Evolutionary conservation across 2,797 vertebrate genomes (phyloP).

Genomic region (Myoxocephalus aenaeus): DNA sequence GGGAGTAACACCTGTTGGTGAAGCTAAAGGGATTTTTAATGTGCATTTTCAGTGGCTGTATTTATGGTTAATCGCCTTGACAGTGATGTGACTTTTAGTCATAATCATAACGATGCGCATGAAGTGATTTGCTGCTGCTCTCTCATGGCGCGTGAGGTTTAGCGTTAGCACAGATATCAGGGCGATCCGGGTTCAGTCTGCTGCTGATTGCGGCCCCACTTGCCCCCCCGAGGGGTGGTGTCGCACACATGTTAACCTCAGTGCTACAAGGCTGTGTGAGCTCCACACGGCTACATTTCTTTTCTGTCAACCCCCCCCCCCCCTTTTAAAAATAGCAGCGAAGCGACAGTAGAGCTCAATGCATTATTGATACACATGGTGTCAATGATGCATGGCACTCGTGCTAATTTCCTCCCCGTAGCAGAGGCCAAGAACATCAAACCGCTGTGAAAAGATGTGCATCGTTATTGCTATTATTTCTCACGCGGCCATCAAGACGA

Average conservation of each 20-base stretch:
- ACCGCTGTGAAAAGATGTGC: slow-evolving; percentile 42
- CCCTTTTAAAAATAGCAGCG: slow-evolving; percentile 67
- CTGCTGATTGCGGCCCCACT: slow-evolving; percentile 5
- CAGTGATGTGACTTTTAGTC: slow-evolving; percentile 46
- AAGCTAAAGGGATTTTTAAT: slow-evolving; percentile 59
- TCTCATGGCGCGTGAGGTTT: not conserved
- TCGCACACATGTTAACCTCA: slow-evolving; percentile 52
- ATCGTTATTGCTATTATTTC: slow-evolving; percentile 51
- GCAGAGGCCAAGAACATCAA: slow-evolving; percentile 52
- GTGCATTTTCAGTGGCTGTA: slow-evolving; percentile 37
- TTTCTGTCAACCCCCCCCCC: slow-evolving; percentile 37
- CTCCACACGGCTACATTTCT: slow-evolving; percentile 52
- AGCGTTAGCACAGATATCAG: slow-evolving; percentile 3
- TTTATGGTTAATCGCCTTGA: slow-evolving; percentile 52
- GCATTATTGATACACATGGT: slow-evolving; percentile 75
- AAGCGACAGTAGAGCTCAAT: slow-evolving; percentile 65
- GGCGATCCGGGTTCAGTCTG: slow-evolving; percentile 4
- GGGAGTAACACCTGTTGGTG: slow-evolving; percentile 56
- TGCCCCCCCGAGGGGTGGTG: slow-evolving; percentile 28
- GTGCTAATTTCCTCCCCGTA: slow-evolving; percentile 58
- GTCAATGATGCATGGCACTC: slow-evolving; percentile 73
- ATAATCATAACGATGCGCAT: slow-evolving; percentile 28
- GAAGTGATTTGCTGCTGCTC: slow-evolving; percentile 24
- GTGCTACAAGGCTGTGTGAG: slow-evolving; percentile 35
- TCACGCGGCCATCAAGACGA: slow-evolving; percentile 20